Evolutionary conservation across 2,888 invertebrate genomes (phyloP).

Genomic region (Pollenia angustigena): DNA sequence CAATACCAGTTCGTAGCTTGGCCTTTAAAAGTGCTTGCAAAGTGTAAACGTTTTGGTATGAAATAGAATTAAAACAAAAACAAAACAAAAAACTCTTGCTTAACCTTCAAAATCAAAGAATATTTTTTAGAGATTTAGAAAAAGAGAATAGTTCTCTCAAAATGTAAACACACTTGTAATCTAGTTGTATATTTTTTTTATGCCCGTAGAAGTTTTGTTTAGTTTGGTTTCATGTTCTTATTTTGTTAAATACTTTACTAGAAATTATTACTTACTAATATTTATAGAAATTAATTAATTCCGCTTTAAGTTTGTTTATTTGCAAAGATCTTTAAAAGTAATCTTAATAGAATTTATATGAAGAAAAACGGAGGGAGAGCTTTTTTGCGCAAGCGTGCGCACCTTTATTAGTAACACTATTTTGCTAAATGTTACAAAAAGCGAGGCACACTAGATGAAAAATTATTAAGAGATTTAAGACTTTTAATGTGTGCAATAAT

Average conservation of each 20-base stretch:
- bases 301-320: conserved; percentile 11
- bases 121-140: not conserved
- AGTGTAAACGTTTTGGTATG: not conserved
- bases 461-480: no score
- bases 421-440: conserved; percentile 12
- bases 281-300: conserved; percentile 43
- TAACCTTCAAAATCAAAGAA: conserved; percentile 55
- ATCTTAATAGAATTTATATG: conserved; percentile 40
- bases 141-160: conserved; percentile 17
- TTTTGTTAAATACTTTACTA: not conserved
- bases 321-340: conserved; percentile 36
- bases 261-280: not conserved
- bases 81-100: conserved; percentile 4
- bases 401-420: conserved; percentile 9
- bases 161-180: not conserved
- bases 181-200: conserved; percentile 10
- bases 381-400: conserved; percentile 53
- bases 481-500: no score
- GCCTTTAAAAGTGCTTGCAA: not conserved
- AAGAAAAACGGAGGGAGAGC: not conserved
- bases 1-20: conserved; percentile 50
- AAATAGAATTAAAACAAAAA: not conserved
- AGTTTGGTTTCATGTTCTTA: conserved; percentile 10
- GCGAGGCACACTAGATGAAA: not conserved
- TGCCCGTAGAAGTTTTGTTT: not conserved